Base-by-base conservation (phyloP, 2,113 vertebrate species). In the Nycticorax nycticorax region DNA sequence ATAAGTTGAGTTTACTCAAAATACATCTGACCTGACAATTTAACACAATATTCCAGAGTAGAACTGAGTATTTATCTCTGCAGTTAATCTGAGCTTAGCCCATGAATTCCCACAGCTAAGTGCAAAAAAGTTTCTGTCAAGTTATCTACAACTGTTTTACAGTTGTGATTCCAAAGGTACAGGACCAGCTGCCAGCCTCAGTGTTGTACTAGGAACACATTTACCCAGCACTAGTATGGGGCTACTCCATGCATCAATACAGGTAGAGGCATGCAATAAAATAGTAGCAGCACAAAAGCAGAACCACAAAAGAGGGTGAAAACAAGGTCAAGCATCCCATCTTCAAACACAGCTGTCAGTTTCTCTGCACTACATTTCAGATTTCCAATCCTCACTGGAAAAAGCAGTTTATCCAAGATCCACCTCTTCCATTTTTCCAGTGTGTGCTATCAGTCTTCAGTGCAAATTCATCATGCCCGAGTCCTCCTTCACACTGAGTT, bases 191-290 rank as follows among this genome's bases (percentile, higher is more conserved):
- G 21, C 10, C 84, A 94, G 33, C 30, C 59, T 1, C 24, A 68
- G 22, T 6, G 24, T 45, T 39, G 15, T 1, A 39, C 27, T 27
- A 75, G 28, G 24, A 76, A 53, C 15, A 37, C 24, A 14, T 62
- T 60, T 27, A 59, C 35, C 39, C 53, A 75, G 66, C 27, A 55
- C 19, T 15, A 6, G 1, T 9, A 37, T 0, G 0, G n/a, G 64
- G 62, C 48, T 53, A 48, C 35, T 83, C 43, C 6, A 1, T 1
- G 24, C 53, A 63, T 21, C 39, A 20, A 0, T 26, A 12, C n/a
- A 20, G 21, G 24, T 0, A 32, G 56, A 41, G 45, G 30, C 5
- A 21, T 2, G 6, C 13, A 67, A 21, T n/a, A 23, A 69, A 62
- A 57, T 0, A 59, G 37, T 3, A 66, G 32, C 78, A 78, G n/a